A percentile compares a stretch with the other conserved stretches of the same genome.
These are phyloP conservation scores for Oncorhynchus clarkii DNA, from an alignment of 2,113 vertebrate species.

Conservation along the genomic window DNA sequence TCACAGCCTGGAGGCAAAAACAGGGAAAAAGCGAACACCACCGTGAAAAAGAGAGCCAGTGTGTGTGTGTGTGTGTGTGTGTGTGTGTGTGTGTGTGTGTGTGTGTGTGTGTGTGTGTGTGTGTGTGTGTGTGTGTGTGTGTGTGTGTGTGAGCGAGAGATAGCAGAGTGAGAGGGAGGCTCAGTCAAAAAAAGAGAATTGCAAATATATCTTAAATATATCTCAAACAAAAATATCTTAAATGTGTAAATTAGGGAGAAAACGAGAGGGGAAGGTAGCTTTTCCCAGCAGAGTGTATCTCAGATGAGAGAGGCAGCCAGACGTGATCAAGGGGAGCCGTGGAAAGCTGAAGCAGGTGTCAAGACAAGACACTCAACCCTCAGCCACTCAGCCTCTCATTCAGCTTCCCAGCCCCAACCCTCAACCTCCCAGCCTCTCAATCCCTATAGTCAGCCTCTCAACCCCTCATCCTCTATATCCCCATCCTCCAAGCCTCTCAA, in stretches of 20 bases:
- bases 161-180: neutral
- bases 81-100: constrained; percentile 13
- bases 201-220: constrained; percentile 74
- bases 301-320: constrained; percentile 88
- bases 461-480: too few species aligned
- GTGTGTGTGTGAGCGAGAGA: constrained; percentile 28
- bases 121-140: too few species aligned
- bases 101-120: too few species aligned
- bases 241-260: constrained; percentile 99
- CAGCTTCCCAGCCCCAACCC: too few species aligned
- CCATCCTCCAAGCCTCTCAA: too few species aligned
- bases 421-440: too few species aligned
- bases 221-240: constrained; percentile 93
- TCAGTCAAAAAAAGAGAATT: constrained; percentile 78
- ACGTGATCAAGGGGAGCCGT: constrained; percentile 91
- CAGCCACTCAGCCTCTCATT: constrained; percentile 80
- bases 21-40: constrained; percentile 34
- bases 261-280: constrained; percentile 92
- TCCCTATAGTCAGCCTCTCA: too few species aligned
- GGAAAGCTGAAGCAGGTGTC: constrained; percentile 89
- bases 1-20: constrained; percentile 89
- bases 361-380: constrained; percentile 68
- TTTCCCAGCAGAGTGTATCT: constrained; percentile 86
- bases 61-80: constrained; percentile 22
- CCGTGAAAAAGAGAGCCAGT: neutral